phyloP scores from a whole-genome alignment of 1,140 invertebrate genomes.

The Scaptomyza graminum region DNA sequence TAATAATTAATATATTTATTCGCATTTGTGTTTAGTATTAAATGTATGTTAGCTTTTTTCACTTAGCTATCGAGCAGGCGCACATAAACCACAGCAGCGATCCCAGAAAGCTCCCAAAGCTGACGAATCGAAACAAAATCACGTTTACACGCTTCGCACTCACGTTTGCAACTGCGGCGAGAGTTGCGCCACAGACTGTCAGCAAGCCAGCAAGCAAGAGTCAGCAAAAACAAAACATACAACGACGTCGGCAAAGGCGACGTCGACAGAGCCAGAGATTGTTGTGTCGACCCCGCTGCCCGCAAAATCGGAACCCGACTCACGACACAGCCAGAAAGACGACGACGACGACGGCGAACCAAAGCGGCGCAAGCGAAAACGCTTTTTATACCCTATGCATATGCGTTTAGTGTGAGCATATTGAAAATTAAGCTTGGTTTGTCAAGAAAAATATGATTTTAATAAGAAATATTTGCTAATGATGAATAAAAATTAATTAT shows the following conservation, averaged over 20 bases:
- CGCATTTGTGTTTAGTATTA: slow-evolving; percentile 23
- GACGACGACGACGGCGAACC: slow-evolving; percentile 7
- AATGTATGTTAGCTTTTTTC: slow-evolving; percentile 37
- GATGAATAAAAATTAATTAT: too few relatives aligned
- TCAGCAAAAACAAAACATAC: not conserved
- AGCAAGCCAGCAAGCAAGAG: slow-evolving; percentile 9
- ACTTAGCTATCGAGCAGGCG: slow-evolving; percentile 27
- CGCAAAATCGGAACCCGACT: slow-evolving; percentile 29
- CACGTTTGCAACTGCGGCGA: slow-evolving; percentile 79
- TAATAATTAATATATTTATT: slow-evolving; percentile 31
- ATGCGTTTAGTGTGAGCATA: not conserved
- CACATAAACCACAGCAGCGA: slow-evolving; percentile 17
- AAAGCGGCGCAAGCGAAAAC: slow-evolving; percentile 66
- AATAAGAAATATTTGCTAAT: too few relatives aligned
- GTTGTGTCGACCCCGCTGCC: slow-evolving; percentile 27
- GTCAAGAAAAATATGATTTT: too few relatives aligned
- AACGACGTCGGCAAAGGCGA: not conserved
- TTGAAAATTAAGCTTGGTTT: not conserved
- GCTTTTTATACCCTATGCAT: slow-evolving; percentile 44
- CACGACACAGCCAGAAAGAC: slow-evolving; percentile 44
- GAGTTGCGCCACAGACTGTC: slow-evolving; percentile 26
- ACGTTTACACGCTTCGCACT: slow-evolving; percentile 83
- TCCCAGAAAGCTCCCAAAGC: not conserved
- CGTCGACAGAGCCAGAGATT: slow-evolving; percentile 16
- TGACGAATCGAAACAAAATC: slow-evolving; percentile 53